Evolutionary conservation across 1,140 invertebrate species (phyloP).

Genomic region (Aphaenogaster floridana): DNA sequence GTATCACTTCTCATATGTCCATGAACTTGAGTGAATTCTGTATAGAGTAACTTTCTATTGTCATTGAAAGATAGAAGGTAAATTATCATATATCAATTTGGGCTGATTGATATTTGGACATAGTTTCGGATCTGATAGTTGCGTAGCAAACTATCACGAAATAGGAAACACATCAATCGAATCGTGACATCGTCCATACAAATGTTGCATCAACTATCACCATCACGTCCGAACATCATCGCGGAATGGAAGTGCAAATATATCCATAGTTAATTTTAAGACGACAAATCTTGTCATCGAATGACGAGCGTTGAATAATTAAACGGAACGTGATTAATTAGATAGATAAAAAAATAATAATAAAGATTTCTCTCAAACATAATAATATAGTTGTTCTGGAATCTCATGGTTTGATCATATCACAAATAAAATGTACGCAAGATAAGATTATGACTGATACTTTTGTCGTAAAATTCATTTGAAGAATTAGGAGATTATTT

Average conservation of each 20-base stretch:
- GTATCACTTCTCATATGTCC: not conserved
- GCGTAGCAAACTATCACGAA: not conserved
- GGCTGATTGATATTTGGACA: not conserved
- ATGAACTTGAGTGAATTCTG: not conserved
- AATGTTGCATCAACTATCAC: not conserved
- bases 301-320: not conserved
- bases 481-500: not conserved
- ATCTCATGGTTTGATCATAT: not conserved
- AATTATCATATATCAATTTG: not conserved
- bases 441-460: not conserved
- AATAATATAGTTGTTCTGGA: not conserved
- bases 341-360: not conserved
- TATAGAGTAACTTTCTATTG: not conserved
- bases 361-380: not conserved
- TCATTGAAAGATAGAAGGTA: not conserved
- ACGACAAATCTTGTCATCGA: not conserved
- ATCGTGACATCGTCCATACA: not conserved
- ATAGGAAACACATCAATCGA: not conserved
- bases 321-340: not conserved
- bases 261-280: not conserved
- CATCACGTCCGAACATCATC: not conserved
- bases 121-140: not conserved
- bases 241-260: not conserved
- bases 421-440: not conserved
- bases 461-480: not conserved